Evolutionary conservation across 2,797 vertebrate species (phyloP), one percentile per base, ranked within the genome.

Genomic region (Dermochelys coriacea): DNA sequence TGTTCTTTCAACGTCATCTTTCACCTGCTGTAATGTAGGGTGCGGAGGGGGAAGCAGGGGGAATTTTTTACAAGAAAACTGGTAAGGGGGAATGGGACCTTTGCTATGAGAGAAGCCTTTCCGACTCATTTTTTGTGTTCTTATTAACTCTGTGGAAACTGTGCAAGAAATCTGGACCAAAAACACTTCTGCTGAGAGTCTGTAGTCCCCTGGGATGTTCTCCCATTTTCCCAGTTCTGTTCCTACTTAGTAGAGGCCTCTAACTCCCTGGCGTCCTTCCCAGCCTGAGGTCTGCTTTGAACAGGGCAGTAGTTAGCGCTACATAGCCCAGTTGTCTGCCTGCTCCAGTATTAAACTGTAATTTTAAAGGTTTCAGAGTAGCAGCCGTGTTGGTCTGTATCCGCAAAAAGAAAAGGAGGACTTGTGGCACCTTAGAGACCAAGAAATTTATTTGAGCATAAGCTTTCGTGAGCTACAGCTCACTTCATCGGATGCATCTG

Each of bases 281-380:
- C 29, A 16, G 51, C 37, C 51, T 15, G 79, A 55, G 51, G 52
- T 27, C n/a, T 11, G 80, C 23, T 37, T 57, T 31, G 80, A 3
- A 34, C 3, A 8, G 80, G 29, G 54, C 12, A 11, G 16, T 29
- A 12, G 75, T 78, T 49, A 50, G 75, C 75, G 21, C 29, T n/a
- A 4, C 15, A 0, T 6, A 1, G 1, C 18, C 45, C 85, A n/a
- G 50, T 51, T 2, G 2, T 64, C 15, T 5, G 6, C 27, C 52
- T 37, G n/a, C 77, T 55, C 8, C 50, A 16, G 0, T 1, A 2
- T 50, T 1, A 0, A 0, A 4, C 3, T 4, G 57, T 59, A 1
- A 16, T 8, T 10, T 51, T 21, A 49, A 41, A 41, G 41, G 41
- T 41, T 41, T 41, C 41, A 41, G 41, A 41, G 41, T 41, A 41